Evolutionary conservation across 2,888 invertebrate species (phyloP).

Genomic region (Linyphia triangularis): DNA sequence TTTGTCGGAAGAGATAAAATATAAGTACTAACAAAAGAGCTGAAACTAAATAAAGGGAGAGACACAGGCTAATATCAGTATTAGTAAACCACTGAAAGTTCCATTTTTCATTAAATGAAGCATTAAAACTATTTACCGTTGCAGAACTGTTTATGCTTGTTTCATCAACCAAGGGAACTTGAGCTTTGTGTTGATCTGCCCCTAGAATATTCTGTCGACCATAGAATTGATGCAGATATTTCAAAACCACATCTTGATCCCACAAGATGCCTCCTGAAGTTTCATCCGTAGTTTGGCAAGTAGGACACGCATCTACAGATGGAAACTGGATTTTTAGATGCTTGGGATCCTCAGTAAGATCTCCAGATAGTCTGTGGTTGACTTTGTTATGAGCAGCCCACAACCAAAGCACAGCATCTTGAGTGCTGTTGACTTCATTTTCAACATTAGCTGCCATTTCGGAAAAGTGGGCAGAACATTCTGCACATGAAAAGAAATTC

Average conservation of each 20-base stretch:
- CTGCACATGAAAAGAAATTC: constrained; percentile 95
- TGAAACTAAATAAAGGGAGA: constrained; percentile 87
- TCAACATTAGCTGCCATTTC: constrained; percentile 88
- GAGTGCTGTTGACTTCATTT: constrained; percentile 85
- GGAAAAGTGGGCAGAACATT: constrained; percentile 93
- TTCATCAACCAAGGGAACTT: neutral
- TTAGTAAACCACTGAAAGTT: constrained; percentile 81
- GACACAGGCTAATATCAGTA: constrained; percentile 88
- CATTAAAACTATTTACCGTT: constrained; percentile 67
- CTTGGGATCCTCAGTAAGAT: constrained; percentile 92
- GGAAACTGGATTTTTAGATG: constrained; percentile 93
- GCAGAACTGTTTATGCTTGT: constrained; percentile 14
- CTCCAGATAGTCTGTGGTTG: constrained; percentile 91
- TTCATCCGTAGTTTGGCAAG: constrained; percentile 81
- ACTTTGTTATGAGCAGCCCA: constrained; percentile 78
- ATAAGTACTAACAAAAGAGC: constrained; percentile 87
- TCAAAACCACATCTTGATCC: constrained; percentile 84
- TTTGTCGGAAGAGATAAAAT: constrained; percentile 87
- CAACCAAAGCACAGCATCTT: constrained; percentile 85
- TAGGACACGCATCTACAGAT: constrained; percentile 84
- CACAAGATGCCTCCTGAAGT: constrained; percentile 79
- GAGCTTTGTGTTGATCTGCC: neutral
- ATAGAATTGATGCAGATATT: constrained; percentile 84
- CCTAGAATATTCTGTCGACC: constrained; percentile 76
- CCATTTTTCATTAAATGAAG: constrained; percentile 61